Conservation (phyloP, 2,797 vertebrate genomes). For the Sebastolobus alascanus region DNA sequence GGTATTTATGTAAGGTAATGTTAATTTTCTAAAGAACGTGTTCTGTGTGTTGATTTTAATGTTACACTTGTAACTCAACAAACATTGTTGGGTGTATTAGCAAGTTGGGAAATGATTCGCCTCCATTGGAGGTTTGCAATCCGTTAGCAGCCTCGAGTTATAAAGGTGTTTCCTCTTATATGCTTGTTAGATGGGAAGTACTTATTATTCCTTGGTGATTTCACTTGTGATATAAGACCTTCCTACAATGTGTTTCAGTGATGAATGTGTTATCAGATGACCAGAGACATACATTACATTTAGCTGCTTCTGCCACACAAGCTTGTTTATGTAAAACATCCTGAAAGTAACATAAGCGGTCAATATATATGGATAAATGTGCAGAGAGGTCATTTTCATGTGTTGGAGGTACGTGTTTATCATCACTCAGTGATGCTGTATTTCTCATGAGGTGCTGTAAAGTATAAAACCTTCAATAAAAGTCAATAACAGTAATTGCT, state of each 20-base stretch:
- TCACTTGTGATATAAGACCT: neutral
- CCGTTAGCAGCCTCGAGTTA: neutral
- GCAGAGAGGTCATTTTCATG: constrained; percentile 1
- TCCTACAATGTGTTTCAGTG: constrained; percentile 8
- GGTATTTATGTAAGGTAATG: constrained; percentile 36
- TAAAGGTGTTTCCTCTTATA: neutral
- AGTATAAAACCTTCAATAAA: constrained; percentile 44
- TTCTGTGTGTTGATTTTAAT: constrained; percentile 32
- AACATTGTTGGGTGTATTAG: neutral
- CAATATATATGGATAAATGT: neutral
- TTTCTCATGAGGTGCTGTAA: constrained; percentile 18
- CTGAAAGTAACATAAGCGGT: neutral
- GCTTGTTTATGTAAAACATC: constrained; percentile 10
- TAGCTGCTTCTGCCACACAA: neutral
- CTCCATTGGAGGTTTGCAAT: neutral
- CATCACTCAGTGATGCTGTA: neutral
- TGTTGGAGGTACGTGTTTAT: neutral
- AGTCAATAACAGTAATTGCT: neutral
- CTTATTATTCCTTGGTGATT: neutral
- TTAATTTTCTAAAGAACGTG: constrained; percentile 42
- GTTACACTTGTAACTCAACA: constrained; percentile 1
- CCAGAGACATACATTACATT: neutral
- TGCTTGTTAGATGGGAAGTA: constrained; percentile 4
- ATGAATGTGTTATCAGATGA: constrained; percentile 14
- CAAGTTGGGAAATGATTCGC: neutral